Percentiles rank a stretch among this genome's conserved stretches.
phyloP scores from a whole-genome alignment of 1,140 invertebrate genomes.

The Drosophila tani region DNA sequence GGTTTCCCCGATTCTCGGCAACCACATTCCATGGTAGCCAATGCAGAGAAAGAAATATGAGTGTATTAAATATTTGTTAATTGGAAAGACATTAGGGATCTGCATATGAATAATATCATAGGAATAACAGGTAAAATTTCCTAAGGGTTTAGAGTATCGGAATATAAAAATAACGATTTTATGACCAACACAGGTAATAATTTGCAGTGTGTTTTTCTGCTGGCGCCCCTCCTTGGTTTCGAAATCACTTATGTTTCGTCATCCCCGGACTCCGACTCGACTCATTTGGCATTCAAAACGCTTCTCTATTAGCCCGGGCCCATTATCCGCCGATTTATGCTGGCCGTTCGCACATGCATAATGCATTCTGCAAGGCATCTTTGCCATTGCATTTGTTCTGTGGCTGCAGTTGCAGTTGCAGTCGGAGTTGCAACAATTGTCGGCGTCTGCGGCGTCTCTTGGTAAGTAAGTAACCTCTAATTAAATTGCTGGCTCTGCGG shows the following conservation, averaged over 20 bases:
- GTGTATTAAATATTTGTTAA: background rate
- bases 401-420: conserved; percentile 21
- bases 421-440: conserved; percentile 26
- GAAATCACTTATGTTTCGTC: conserved; percentile 55
- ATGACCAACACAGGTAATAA: conserved; percentile 4
- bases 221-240: conserved; percentile 25
- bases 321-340: conserved; percentile 70
- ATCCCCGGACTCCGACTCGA: conserved; percentile 27
- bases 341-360: conserved; percentile 56
- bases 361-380: conserved; percentile 51
- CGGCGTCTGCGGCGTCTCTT: conserved; percentile 15
- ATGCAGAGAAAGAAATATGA: conserved; percentile 16
- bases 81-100: background rate
- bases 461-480: conserved; percentile 53
- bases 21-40: conserved; percentile 32
- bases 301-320: conserved; percentile 44
- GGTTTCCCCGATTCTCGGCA: conserved; percentile 42
- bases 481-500: conserved; percentile 44
- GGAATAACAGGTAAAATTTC: background rate
- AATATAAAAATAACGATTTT: background rate
- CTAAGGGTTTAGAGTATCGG: background rate
- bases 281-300: conserved; percentile 79
- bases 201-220: conserved; percentile 9
- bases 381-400: conserved; percentile 37
- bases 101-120: too few relatives aligned